Evolutionary conservation across 2,888 invertebrate species (phyloP), one percentile per base, ranked within the genome.

Genomic region (Cecidostiba fungosa): DNA sequence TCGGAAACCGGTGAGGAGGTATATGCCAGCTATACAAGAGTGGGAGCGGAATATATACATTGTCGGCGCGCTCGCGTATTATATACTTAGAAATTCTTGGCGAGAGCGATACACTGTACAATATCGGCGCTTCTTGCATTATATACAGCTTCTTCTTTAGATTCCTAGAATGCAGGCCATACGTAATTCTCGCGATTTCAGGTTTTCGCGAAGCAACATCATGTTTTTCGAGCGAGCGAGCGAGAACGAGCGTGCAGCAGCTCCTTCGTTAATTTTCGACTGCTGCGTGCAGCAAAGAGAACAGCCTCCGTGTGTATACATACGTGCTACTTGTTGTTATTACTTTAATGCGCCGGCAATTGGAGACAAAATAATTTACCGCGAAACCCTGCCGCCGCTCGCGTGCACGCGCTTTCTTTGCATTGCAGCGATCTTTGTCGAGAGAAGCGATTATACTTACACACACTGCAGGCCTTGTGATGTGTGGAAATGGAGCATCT

Each of bases 41-140:
- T 36, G 1, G 36, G 36, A 36, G 43, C 5, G 80, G 12, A n/a
- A 19, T 26, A 36, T 50, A 78, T 82, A 85, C 76, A 85, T 82
- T 82, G 85, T 85, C 39, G 50, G 47, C 39, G 36, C 47, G 78
- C 77, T 74, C 39, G 69, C 62, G n/a, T 26, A n/a, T n/a, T n/a
- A n/a, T n/a, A 39, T 62, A 80, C 85, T 85, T 82, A 76, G 82
- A 85, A 78, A 85, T 78, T 85, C 82, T 78, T 82, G 23, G 59
- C n/a, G 43, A 29, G 66, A 79, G 84, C 32, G 36, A 69, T 26
- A 19, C 69, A 16, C 23, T 23, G 77, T 23, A n/a, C 3, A 32
- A 32, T 32, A 32, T 32, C 32, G 32, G 32, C 32, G 32, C 47
- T 50, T 47, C 26, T 8, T 23, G 26, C 23, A 1, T 29, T 50